Evolutionary conservation across 2,797 vertebrate genomes (phyloP).

Genomic region (Onychomys leucogaster): DNA sequence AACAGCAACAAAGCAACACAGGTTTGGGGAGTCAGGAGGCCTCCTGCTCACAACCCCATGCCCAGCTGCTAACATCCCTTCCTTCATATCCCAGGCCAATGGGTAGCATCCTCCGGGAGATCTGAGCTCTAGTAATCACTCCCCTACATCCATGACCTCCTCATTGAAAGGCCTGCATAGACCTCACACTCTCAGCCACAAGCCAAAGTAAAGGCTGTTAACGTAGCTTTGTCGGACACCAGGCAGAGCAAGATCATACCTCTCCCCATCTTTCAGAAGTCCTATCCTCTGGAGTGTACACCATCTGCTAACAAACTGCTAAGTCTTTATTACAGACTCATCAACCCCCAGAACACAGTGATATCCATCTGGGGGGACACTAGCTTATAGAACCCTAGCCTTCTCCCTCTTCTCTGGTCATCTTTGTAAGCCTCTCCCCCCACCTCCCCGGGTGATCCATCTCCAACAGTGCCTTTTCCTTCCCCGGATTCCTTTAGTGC

Average conservation of each 20-base stretch:
- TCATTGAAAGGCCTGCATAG: background rate
- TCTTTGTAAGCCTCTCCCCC: conserved; percentile 30
- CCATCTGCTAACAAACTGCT: background rate
- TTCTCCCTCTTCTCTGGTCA: background rate
- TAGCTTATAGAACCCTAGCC: background rate
- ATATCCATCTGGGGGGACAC: background rate
- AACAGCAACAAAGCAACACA: background rate
- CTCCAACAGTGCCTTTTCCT: background rate
- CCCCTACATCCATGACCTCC: background rate
- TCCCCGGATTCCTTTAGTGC: background rate
- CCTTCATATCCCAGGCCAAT: background rate
- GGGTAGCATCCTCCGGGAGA: background rate
- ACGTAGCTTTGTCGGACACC: background rate
- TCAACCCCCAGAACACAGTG: background rate
- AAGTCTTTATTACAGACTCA: background rate
- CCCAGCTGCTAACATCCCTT: background rate
- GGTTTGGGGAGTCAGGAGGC: background rate
- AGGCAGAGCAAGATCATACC: background rate
- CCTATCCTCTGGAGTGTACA: background rate
- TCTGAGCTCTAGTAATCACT: background rate
- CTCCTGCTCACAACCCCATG: background rate
- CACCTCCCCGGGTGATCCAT: background rate
- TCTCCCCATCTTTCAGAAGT: background rate
- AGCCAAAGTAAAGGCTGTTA: background rate
- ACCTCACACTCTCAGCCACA: background rate